Conservation (phyloP, 1,140 invertebrate genomes). For the Caligus rogercresseyi region DNA sequence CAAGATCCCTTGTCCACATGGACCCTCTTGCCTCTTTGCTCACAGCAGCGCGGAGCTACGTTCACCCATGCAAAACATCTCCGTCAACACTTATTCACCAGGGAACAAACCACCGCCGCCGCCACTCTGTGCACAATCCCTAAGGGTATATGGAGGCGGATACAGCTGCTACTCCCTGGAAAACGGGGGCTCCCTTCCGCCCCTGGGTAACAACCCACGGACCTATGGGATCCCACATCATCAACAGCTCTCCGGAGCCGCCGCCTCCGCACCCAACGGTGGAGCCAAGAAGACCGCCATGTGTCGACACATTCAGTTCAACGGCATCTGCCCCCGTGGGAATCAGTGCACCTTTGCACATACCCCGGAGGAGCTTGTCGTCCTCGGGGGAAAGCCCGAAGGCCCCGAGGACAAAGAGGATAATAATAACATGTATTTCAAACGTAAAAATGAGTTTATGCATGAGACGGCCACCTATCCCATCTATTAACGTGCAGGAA, state of each 20-base stretch:
- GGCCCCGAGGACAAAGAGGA: neutral
- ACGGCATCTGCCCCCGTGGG: neutral
- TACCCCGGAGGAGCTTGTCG: neutral
- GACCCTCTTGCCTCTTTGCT: constrained; percentile 12
- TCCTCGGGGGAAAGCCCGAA: neutral
- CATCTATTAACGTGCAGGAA: no score
- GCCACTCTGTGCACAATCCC: no score
- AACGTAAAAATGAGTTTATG: no score
- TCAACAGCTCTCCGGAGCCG: no score
- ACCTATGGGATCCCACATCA: neutral
- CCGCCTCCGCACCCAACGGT: no score
- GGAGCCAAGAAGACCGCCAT: neutral
- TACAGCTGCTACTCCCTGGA: neutral
- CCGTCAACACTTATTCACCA: neutral
- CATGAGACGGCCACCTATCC: no score
- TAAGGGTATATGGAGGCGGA: neutral
- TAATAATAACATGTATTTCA: neutral
- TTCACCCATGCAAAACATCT: neutral
- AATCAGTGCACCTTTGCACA: constrained; percentile 4
- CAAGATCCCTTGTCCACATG: constrained; percentile 2
- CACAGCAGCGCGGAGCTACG: constrained; percentile 4
- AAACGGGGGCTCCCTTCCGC: neutral
- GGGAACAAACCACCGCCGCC: neutral
- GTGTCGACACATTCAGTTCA: neutral
- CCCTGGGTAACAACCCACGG: neutral